Evolutionary conservation across 2,113 vertebrate genomes (phyloP).

Genomic region (Pipra filicauda): DNA sequence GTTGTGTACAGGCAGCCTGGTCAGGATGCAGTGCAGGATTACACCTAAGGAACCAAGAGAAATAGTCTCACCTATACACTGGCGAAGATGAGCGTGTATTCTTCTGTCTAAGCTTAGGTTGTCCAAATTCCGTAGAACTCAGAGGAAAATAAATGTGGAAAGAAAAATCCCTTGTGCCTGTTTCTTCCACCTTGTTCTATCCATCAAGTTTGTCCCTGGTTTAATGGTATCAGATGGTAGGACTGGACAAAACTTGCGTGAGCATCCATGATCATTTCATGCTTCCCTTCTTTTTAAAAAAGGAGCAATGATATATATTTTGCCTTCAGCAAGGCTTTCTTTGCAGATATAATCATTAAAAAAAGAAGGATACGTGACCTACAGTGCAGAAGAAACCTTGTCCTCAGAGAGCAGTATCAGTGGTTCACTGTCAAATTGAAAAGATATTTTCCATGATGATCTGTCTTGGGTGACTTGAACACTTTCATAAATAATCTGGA

Average conservation of each 20-base stretch:
- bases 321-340: not conserved
- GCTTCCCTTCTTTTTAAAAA: not conserved
- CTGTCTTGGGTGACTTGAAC: not conserved
- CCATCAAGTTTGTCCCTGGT: not conserved
- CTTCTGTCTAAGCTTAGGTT: not conserved
- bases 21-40: rapidly evolving
- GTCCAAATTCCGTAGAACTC: not conserved
- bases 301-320: not conserved
- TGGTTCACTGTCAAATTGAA: not conserved
- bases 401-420: not conserved
- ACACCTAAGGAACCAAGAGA: not conserved
- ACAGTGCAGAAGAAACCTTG: not conserved
- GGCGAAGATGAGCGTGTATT: not conserved
- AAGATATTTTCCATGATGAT: not conserved
- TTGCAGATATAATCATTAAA: not conserved
- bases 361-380: not conserved
- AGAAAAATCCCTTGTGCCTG: not conserved
- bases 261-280: not conserved
- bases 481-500: conserved; percentile 5
- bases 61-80: rapidly evolving
- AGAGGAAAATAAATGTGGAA: not conserved
- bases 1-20: not conserved
- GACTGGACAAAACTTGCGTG: not conserved
- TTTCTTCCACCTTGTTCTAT: not conserved
- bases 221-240: not conserved